Conservation (phyloP, 23 tunicate genomes). For the Trididemnum miniatum region DNA sequence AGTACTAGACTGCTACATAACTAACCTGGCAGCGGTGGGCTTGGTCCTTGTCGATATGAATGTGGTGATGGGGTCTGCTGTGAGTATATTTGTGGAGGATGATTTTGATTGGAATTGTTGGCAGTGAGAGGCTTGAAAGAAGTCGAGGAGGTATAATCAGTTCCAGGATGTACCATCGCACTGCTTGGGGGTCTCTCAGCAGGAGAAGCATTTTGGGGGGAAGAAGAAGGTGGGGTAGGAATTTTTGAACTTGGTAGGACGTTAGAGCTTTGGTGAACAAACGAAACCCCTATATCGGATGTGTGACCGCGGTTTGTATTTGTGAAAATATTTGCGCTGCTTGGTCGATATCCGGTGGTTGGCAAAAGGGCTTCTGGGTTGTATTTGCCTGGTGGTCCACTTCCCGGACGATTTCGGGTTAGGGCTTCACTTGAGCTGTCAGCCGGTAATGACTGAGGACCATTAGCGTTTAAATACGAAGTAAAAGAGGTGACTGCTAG, state of each 20-base stretch:
- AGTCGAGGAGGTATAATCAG: constrained; percentile 32
- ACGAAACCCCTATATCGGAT: background rate
- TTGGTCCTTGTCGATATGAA: constrained; percentile 30
- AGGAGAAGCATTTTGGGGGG: constrained; percentile 14
- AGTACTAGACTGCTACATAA: too few species aligned
- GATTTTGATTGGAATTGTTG: background rate
- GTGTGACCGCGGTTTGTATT: background rate
- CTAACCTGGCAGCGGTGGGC: constrained; percentile 30
- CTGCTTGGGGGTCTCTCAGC: background rate
- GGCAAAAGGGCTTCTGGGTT: background rate
- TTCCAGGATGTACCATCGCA: constrained; percentile 1
- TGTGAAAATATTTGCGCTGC: constrained; percentile 17
- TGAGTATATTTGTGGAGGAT: constrained; percentile 8
- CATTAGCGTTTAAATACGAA: background rate
- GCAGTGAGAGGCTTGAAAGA: constrained; percentile 60
- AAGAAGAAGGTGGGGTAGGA: constrained; percentile 15
- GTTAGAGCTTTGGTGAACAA: background rate
- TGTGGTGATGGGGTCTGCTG: constrained; percentile 42
- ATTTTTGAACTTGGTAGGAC: background rate
- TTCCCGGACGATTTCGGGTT: constrained; percentile 18
- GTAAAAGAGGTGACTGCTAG: constrained; percentile 6
- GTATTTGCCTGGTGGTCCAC: constrained; percentile 14
- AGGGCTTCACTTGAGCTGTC: background rate
- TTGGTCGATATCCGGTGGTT: constrained; percentile 17
- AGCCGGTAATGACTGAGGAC: background rate